phyloP scores from a whole-genome alignment of 1,140 invertebrate genomes.

The Cyclargus thomasi region DNA sequence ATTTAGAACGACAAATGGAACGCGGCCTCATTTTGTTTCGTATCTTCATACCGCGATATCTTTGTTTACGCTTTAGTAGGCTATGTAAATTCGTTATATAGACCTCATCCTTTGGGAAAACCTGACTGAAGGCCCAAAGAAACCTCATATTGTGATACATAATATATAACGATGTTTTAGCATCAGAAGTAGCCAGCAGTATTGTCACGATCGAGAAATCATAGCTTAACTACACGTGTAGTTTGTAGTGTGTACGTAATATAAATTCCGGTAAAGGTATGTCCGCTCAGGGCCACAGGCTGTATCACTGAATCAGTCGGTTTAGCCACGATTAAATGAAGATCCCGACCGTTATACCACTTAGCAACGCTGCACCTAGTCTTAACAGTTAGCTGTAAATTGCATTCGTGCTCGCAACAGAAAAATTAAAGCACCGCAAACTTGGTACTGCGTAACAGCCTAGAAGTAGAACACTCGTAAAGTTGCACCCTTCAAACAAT shows the following conservation, averaged over 20 bases:
- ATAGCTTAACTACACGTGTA: not conserved
- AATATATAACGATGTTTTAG: too few species aligned
- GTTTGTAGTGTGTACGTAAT: not conserved
- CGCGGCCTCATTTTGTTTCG: not conserved
- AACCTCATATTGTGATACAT: not conserved
- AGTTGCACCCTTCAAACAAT: slow-evolving; percentile 2
- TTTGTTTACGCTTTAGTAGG: not conserved
- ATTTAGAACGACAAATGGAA: slow-evolving; percentile 3
- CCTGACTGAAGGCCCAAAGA: not conserved
- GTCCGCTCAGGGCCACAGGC: not conserved
- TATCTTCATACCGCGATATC: not conserved
- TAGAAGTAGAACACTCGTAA: not conserved
- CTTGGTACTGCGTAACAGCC: not conserved
- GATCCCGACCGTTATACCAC: not conserved
- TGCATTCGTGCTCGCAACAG: not conserved
- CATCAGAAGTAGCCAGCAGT: too few species aligned
- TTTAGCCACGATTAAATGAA: not conserved
- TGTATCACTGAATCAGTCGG: not conserved
- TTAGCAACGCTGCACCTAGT: not conserved
- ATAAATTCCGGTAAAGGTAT: not conserved
- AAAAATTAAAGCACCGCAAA: slow-evolving; percentile 1
- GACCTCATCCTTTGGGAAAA: not conserved
- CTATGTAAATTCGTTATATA: not conserved
- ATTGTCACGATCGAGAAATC: not conserved
- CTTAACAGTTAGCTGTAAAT: not conserved